Evolutionary conservation across 2,888 invertebrate species (phyloP).

Genomic region (Chironomus tentans): DNA sequence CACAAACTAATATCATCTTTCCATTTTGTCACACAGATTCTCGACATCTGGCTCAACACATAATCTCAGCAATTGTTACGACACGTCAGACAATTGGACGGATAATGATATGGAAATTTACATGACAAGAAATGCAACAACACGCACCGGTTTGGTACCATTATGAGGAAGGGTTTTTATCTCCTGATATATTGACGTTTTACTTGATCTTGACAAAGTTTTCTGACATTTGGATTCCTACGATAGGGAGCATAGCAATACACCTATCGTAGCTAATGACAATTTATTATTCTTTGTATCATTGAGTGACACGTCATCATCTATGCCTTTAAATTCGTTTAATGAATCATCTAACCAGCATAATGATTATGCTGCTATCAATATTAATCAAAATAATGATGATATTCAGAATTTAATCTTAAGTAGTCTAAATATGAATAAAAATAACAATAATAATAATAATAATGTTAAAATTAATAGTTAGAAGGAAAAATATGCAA

Average conservation of each 20-base stretch:
- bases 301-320: not conserved
- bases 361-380: no score
- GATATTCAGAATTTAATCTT: conserved; percentile 8
- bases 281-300: conserved; percentile 12
- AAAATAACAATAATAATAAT: not conserved
- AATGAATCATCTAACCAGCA: no score
- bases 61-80: conserved; percentile 76
- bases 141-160: conserved; percentile 74
- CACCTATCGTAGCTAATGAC: conserved; percentile 8
- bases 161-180: conserved; percentile 49
- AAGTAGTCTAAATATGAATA: not conserved
- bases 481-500: not conserved
- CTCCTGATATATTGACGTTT: conserved; percentile 44
- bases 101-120: conserved; percentile 94
- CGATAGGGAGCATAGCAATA: conserved; percentile 7
- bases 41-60: conserved; percentile 71
- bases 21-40: conserved; percentile 38
- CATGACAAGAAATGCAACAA: conserved; percentile 84
- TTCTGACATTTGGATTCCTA: conserved; percentile 36
- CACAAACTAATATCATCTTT: not conserved
- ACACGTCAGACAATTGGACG: conserved; percentile 87
- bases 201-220: conserved; percentile 42
- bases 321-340: not conserved
- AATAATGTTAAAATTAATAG: no score
- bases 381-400: no score